A percentile compares a stretch with the other conserved stretches of the same genome.
Conservation (phyloP, 2,888 invertebrate species). For the Diaprepes abbreviatus region DNA sequence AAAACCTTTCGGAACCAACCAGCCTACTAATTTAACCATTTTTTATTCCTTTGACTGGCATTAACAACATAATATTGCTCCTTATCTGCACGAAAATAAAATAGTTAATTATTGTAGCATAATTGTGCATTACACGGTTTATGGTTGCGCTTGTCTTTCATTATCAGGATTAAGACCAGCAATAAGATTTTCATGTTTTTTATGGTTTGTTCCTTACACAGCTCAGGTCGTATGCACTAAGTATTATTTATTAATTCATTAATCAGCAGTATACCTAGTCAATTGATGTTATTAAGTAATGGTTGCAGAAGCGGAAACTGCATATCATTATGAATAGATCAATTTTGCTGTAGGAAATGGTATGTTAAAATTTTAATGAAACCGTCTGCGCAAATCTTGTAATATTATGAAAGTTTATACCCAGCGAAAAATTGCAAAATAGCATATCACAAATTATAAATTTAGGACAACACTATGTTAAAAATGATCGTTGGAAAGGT, state of each 20-base stretch:
- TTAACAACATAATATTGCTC: too few relatives aligned
- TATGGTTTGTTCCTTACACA: neutral
- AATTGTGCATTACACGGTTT: neutral
- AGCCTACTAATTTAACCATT: too few relatives aligned
- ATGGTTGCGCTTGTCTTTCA: neutral
- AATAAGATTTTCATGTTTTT: neutral
- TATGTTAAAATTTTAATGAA: too few relatives aligned
- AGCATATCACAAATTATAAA: too few relatives aligned
- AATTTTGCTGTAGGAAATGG: too few relatives aligned
- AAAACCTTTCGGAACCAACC: too few relatives aligned
- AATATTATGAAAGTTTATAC: too few relatives aligned
- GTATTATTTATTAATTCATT: slow-evolving; percentile 14
- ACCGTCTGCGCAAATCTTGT: too few relatives aligned
- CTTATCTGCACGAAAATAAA: neutral
- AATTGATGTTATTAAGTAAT: neutral
- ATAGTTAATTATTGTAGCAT: neutral
- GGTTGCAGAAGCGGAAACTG: neutral
- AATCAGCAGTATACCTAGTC: slow-evolving; percentile 1
- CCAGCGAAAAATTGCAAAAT: too few relatives aligned
- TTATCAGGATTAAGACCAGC: neutral
- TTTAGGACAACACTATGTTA: too few relatives aligned
- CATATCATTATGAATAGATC: neutral
- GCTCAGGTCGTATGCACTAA: neutral
- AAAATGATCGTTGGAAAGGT: too few relatives aligned
- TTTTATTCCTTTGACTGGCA: too few relatives aligned